These are phyloP conservation scores for Pteromalus puparum DNA, from an alignment of 1,140 invertebrate species.

Conservation along the genomic window DNA sequence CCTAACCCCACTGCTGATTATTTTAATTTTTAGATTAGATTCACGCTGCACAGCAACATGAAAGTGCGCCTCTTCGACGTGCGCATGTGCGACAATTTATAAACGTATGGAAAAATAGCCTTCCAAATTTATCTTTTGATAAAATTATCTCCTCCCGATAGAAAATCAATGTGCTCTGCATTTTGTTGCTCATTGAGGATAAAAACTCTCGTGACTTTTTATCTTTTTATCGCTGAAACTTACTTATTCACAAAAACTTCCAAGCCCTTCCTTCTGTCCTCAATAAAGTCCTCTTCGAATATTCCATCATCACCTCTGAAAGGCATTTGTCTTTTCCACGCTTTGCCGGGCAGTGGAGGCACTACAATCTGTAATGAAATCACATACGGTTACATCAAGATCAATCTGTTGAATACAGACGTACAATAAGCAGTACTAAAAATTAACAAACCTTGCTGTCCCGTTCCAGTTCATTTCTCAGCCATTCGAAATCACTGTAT, in stretches of 20 bases:
- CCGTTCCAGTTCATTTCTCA: slow-evolving; percentile 98
- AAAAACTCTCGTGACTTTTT: neutral
- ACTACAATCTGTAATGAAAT: slow-evolving; percentile 90
- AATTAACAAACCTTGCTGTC: slow-evolving; percentile 92
- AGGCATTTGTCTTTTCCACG: slow-evolving; percentile 98
- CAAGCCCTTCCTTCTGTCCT: slow-evolving; percentile 97
- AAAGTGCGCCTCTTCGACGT: neutral
- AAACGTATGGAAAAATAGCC: slow-evolving; percentile 20
- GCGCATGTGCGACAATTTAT: slow-evolving; percentile 30
- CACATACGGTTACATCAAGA: slow-evolving; percentile 17
- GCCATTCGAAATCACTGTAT: slow-evolving; percentile 99
- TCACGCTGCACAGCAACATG: neutral
- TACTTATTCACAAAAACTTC: slow-evolving; percentile 99
- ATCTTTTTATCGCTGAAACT: slow-evolving; percentile 63
- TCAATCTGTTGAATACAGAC: slow-evolving; percentile 1
- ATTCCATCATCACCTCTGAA: slow-evolving; percentile 99
- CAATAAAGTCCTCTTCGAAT: slow-evolving; percentile 99
- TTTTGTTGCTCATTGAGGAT: neutral
- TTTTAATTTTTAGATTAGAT: slow-evolving; percentile 39
- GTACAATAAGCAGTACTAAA: neutral
- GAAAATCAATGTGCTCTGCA: neutral
- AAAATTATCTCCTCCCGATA: slow-evolving; percentile 11
- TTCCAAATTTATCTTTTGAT: slow-evolving; percentile 32
- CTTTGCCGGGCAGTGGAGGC: slow-evolving; percentile 97
- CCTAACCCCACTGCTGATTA: slow-evolving; percentile 19